phyloP scores from a whole-genome alignment of 2,888 invertebrate species.

The Petrolisthes cinctipes region DNA sequence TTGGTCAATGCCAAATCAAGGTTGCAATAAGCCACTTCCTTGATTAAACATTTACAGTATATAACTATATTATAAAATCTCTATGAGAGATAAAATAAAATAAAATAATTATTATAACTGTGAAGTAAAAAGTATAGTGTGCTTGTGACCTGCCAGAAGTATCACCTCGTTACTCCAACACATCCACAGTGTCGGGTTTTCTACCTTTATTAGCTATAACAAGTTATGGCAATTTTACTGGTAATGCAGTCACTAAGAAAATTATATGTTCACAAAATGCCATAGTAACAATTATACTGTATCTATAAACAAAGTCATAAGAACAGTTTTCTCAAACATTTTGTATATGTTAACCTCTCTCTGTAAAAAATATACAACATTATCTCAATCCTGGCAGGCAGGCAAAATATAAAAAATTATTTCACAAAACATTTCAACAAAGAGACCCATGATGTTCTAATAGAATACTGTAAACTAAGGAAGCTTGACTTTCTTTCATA shows the following conservation, averaged over 20 bases:
- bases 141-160: constrained; percentile 34
- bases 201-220: constrained; percentile 28
- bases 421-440: constrained; percentile 30
- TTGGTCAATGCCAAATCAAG: constrained; percentile 48
- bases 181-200: constrained; percentile 20
- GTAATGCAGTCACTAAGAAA: constrained; percentile 58
- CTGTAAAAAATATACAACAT: constrained; percentile 51
- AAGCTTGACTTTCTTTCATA: not conserved
- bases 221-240: constrained; percentile 30
- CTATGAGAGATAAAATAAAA: constrained; percentile 54
- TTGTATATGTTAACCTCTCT: constrained; percentile 36
- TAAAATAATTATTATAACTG: constrained; percentile 28
- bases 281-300: constrained; percentile 51
- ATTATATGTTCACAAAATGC: constrained; percentile 56
- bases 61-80: constrained; percentile 45
- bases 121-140: constrained; percentile 15
- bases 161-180: too few relatives aligned
- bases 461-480: constrained; percentile 13
- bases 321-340: constrained; percentile 24
- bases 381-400: constrained; percentile 43
- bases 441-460: not conserved
- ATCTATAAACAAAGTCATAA: constrained; percentile 43
- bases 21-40: constrained; percentile 32
- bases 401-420: constrained; percentile 38
- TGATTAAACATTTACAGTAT: constrained; percentile 35